Conservation (phyloP, 2,113 vertebrate species). For the Thunnus thynnus region DNA sequence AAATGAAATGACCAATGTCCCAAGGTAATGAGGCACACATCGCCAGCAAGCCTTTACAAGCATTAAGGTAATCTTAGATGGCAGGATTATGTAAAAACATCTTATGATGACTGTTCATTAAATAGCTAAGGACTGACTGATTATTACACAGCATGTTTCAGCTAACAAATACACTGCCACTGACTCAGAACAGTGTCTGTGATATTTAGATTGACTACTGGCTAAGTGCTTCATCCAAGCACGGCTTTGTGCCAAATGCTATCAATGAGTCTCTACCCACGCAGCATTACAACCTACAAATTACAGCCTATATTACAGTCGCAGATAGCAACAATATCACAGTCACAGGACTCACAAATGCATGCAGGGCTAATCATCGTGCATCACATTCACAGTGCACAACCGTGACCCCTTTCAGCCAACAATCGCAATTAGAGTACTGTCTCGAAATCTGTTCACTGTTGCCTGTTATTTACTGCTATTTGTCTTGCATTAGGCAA, state of each 20-base stretch:
- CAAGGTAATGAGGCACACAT: constrained; percentile 82
- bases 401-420: constrained; percentile 68
- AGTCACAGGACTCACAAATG: constrained; percentile 64
- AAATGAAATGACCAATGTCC: constrained; percentile 86
- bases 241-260: constrained; percentile 70
- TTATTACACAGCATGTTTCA: constrained; percentile 61
- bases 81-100: constrained; percentile 81
- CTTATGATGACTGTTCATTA: constrained; percentile 77
- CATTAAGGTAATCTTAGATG: constrained; percentile 80
- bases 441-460: constrained; percentile 49
- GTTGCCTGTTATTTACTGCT: constrained; percentile 59
- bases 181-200: constrained; percentile 59
- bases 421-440: constrained; percentile 60
- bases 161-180: constrained; percentile 72
- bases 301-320: constrained; percentile 66
- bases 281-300: constrained; percentile 64
- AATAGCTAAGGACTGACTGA: constrained; percentile 69
- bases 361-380: constrained; percentile 64
- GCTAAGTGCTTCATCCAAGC: constrained; percentile 65
- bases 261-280: constrained; percentile 72
- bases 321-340: constrained; percentile 64
- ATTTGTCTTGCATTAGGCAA: constrained; percentile 48
- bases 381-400: constrained; percentile 54
- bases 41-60: constrained; percentile 73
- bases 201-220: constrained; percentile 73